Base-by-base conservation (phyloP, 2,113 vertebrate species). In the Chaetodon auriga region DNA sequence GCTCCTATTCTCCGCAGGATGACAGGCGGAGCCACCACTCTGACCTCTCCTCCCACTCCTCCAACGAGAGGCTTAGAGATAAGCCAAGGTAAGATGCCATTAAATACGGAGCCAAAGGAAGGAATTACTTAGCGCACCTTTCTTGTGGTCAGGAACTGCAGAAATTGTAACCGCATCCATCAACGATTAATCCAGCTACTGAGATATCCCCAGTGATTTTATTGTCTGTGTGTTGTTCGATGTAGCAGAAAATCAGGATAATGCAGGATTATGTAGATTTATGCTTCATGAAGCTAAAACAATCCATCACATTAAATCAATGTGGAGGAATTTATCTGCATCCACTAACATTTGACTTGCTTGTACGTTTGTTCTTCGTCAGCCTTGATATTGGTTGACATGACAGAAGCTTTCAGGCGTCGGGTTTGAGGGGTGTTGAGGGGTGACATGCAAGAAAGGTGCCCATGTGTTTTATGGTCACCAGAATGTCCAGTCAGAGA, bases 31-130 rank as follows among this genome's bases (percentile, higher is more conserved):
- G 94, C n/a, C 96, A 96, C 53, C 96, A 95, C 93, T 99, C 98
- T 0, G 98, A 99, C 90, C 87, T 96, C 38, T 98, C 98, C 15
- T 97, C 95, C 0, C 97, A 99, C 94, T 99, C 98, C 62, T 99
- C 98, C 80, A 98, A 92, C 74, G 98, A 99, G 92, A 97, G 96
- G 76, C 95, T 99, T n/a, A 94, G 95, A 87, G 98, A 99, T 23
- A 98, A 96, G 79, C 92, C 95, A 21, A 97, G 94, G 98, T 99
- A 91, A 45, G 60, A 9, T 6, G 19, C 12, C 43, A n/a, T 51
- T 14, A 35, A 51, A 12, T 35, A 8, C 18, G 19, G 4, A 6
- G 30, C 58, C 9, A 16, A 0, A 1, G 14, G 5, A 43, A 25
- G 18, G 19, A 61, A 36, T 6, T 6, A 16, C 41, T 38, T 36